Conservation (phyloP, 2,888 invertebrate genomes). For the Sesia bembeciformis region DNA sequence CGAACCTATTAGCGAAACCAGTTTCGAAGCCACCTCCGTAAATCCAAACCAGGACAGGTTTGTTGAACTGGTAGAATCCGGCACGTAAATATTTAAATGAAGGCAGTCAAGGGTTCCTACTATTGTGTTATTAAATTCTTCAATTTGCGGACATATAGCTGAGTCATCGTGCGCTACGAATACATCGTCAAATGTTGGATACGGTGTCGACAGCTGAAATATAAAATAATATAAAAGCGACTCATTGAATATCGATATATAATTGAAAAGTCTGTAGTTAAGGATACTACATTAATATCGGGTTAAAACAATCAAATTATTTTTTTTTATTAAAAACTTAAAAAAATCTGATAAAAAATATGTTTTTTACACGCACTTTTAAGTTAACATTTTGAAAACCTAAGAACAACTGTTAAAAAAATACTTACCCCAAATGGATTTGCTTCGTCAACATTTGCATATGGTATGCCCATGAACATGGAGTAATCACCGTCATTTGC, state of each 20-base stretch:
- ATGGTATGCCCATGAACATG: slow-evolving; percentile 48
- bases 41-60: slow-evolving; percentile 9
- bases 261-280: too few species aligned
- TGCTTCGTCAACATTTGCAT: slow-evolving; percentile 31
- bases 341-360: too few species aligned
- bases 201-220: slow-evolving; percentile 10
- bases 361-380: too few species aligned
- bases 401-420: not conserved
- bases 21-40: slow-evolving; percentile 5
- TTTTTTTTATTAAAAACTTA: too few species aligned
- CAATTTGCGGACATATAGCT: slow-evolving; percentile 26
- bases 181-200: slow-evolving; percentile 10
- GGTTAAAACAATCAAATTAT: too few species aligned
- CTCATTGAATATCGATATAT: too few species aligned
- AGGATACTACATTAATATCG: too few species aligned
- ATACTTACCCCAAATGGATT: slow-evolving; percentile 50
- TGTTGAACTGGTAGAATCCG: slow-evolving; percentile 2
- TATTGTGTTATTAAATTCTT: slow-evolving; percentile 21
- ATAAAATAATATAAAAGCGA: too few species aligned
- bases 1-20: slow-evolving; percentile 1
- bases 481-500: slow-evolving; percentile 26
- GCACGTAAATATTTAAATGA: slow-evolving; percentile 62
- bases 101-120: slow-evolving; percentile 68
- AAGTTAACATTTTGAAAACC: too few species aligned
- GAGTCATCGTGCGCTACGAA: slow-evolving; percentile 21